A percentile compares a stretch with the other conserved stretches of the same genome.
Evolutionary conservation across 2,113 vertebrate genomes (phyloP).

Genomic region (Nicator chloris): DNA sequence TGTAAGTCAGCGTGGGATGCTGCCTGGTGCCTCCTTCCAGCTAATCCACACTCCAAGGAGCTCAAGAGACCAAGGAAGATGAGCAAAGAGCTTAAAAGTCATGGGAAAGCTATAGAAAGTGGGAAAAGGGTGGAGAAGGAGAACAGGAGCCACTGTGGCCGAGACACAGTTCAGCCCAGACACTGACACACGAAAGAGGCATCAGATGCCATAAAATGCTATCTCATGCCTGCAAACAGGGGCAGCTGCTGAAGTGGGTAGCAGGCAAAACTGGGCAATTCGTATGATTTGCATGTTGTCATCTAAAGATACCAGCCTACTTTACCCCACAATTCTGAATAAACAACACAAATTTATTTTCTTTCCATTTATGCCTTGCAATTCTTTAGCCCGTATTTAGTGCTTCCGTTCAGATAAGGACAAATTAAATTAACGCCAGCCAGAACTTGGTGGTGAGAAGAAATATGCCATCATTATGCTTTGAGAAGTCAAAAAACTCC

Average conservation of each 20-base stretch:
- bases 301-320: background rate
- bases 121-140: background rate
- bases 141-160: background rate
- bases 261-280: background rate
- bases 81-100: background rate
- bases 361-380: too few species aligned
- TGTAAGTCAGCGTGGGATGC: fast-evolving
- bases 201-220: background rate
- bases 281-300: background rate
- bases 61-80: background rate
- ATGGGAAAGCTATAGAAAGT: background rate
- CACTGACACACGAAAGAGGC: background rate
- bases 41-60: background rate
- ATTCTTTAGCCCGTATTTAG: background rate
- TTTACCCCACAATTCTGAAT: background rate
- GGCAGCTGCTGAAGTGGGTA: background rate
- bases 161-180: background rate
- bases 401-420: background rate
- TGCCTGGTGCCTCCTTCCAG: background rate
- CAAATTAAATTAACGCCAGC: background rate
- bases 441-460: background rate
- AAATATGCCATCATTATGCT: background rate
- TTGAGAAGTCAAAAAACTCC: background rate
- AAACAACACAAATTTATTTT: background rate
- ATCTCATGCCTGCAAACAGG: background rate